A percentile compares a stretch with the other conserved stretches of the same genome.
Evolutionary conservation across 2,113 vertebrate species (phyloP).

Genomic region (Zeus faber): DNA sequence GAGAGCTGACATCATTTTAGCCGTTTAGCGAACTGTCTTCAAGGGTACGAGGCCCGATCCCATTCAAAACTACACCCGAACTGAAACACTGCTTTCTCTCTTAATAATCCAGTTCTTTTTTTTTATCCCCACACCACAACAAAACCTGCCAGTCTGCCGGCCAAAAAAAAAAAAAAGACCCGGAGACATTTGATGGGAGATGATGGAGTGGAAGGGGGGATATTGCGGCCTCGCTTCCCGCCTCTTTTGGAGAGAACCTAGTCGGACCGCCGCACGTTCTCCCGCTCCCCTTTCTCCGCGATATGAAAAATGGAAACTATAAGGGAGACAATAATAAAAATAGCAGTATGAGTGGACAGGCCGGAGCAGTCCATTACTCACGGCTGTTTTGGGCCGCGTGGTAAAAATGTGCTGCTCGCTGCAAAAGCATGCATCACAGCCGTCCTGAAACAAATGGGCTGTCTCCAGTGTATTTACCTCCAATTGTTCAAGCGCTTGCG

Average conservation of each 20-base stretch:
- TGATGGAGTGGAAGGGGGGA: constrained; percentile 49
- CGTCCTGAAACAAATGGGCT: constrained; percentile 76
- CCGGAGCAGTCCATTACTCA: constrained; percentile 81
- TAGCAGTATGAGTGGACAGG: constrained; percentile 79
- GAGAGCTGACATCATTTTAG: constrained; percentile 63
- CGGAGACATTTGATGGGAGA: constrained; percentile 50
- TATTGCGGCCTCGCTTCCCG: constrained; percentile 30
- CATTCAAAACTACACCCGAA: too few species aligned
- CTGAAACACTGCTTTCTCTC: constrained; percentile 61
- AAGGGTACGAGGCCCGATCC: too few species aligned
- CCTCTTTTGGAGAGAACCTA: constrained; percentile 57
- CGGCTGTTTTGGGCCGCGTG: constrained; percentile 74
- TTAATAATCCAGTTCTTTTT: constrained; percentile 58
- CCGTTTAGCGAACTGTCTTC: constrained; percentile 76
- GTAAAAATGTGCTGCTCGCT: constrained; percentile 83
- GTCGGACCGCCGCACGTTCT: constrained; percentile 38
- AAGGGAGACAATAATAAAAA: constrained; percentile 81
- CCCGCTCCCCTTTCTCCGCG: constrained; percentile 14
- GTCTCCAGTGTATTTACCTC: constrained; percentile 76
- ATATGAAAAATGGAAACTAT: constrained; percentile 80
- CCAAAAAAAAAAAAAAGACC: constrained; percentile 39
- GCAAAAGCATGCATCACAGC: constrained; percentile 82
- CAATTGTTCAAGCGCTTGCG: constrained; percentile 79
- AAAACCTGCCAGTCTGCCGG: constrained; percentile 49
- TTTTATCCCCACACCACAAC: constrained; percentile 50